Evolutionary conservation across 1,140 invertebrate genomes (phyloP).

Genomic region (Atta colombica): DNA sequence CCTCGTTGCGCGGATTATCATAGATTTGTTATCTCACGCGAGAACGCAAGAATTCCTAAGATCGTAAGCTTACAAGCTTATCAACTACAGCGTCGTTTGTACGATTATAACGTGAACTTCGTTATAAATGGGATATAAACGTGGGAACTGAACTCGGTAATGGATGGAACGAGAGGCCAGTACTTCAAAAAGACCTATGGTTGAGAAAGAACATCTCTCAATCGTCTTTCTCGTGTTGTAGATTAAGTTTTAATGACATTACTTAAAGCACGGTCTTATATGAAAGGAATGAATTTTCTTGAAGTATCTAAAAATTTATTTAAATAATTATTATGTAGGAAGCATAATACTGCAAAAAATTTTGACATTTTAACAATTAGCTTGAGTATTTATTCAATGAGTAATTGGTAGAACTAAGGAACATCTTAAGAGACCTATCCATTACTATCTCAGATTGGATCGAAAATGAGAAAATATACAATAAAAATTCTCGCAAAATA

Average conservation of each 20-base stretch:
- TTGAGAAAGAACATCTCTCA: slow-evolving; percentile 35
- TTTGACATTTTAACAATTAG: too few relatives aligned
- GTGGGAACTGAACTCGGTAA: slow-evolving; percentile 60
- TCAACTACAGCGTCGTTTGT: slow-evolving; percentile 19
- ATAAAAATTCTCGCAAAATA: too few relatives aligned
- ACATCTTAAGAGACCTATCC: too few relatives aligned
- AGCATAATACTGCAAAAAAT: too few relatives aligned
- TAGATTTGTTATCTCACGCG: slow-evolving; percentile 25
- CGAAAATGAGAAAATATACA: too few relatives aligned
- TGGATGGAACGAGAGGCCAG: slow-evolving; percentile 40
- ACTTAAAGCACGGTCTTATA: too few relatives aligned
- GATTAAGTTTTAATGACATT: slow-evolving; percentile 26
- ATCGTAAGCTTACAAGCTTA: slow-evolving; percentile 17
- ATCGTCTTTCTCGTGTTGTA: slow-evolving; percentile 24
- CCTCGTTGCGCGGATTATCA: slow-evolving; percentile 10
- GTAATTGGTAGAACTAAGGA: too few relatives aligned
- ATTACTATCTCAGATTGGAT: too few relatives aligned
- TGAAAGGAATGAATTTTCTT: too few relatives aligned
- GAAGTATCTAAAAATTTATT: too few relatives aligned
- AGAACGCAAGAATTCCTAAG: neutral
- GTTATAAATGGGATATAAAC: slow-evolving; percentile 60
- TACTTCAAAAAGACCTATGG: neutral
- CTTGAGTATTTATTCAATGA: too few relatives aligned
- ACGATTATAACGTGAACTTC: slow-evolving; percentile 38
- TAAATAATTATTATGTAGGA: too few relatives aligned